A percentile compares a stretch with the other conserved stretches of the same genome.
Evolutionary conservation across 2,888 invertebrate genomes (phyloP).

Genomic region (Polydrusus cervinus): DNA sequence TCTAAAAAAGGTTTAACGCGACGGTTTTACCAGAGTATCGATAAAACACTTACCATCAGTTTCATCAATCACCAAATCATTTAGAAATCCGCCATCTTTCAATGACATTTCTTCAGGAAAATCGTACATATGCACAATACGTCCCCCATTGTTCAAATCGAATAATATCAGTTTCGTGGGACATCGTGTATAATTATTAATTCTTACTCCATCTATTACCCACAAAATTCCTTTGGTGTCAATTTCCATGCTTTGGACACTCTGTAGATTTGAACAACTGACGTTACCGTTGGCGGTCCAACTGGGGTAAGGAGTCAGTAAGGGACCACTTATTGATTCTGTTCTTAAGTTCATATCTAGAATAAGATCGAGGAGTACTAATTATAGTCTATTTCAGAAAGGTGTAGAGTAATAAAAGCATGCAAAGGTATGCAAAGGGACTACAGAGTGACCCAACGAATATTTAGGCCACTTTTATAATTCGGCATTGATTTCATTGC

Average conservation of each 20-base stretch:
- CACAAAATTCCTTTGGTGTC: slow-evolving; percentile 82
- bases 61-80: slow-evolving; percentile 82
- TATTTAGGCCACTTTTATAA: too few relatives aligned
- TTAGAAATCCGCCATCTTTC: slow-evolving; percentile 76
- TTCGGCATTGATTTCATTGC: too few relatives aligned
- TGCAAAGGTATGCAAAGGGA: too few relatives aligned
- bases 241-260: slow-evolving; percentile 83
- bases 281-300: slow-evolving; percentile 77
- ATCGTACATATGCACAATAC: slow-evolving; percentile 74
- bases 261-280: slow-evolving; percentile 79
- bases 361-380: not conserved
- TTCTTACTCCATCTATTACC: slow-evolving; percentile 80
- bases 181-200: slow-evolving; percentile 76
- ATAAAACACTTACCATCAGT: slow-evolving; percentile 72
- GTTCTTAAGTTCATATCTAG: slow-evolving; percentile 31
- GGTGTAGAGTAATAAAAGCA: too few relatives aligned
- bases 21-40: too few relatives aligned
- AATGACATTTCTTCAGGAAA: slow-evolving; percentile 77
- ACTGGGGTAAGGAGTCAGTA: slow-evolving; percentile 80
- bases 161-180: slow-evolving; percentile 80
- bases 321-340: slow-evolving; percentile 69
- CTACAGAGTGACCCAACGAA: too few relatives aligned
- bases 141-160: slow-evolving; percentile 77
- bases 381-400: too few relatives aligned
- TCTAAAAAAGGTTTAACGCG: too few relatives aligned